Evolutionary conservation across 2,888 invertebrate species (phyloP).

Genomic region (Cybosia mesomella): DNA sequence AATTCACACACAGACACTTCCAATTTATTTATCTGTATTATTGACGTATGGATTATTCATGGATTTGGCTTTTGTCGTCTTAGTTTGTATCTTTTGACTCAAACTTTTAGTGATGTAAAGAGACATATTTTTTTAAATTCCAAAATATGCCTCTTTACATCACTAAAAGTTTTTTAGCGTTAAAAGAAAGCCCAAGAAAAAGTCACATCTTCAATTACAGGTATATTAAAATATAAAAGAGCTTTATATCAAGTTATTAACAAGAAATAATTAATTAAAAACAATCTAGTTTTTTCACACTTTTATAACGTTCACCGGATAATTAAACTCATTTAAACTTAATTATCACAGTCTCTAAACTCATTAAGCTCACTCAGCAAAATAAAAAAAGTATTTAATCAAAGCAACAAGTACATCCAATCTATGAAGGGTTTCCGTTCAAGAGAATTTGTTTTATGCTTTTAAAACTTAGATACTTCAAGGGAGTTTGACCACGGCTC

Average conservation of each 20-base stretch:
- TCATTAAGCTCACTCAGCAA: constrained; percentile 11
- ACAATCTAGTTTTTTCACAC: not conserved
- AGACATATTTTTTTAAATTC: too few species aligned
- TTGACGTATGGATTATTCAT: too few species aligned
- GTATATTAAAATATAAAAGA: not conserved
- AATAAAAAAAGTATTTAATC: constrained; percentile 21
- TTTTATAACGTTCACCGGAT: not conserved
- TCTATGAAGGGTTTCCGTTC: constrained; percentile 15
- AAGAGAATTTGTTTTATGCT: constrained; percentile 35
- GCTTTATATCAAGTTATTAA: not conserved
- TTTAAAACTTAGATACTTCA: constrained; percentile 39
- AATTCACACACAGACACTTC: too few species aligned
- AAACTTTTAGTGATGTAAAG: too few species aligned
- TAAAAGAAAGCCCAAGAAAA: too few species aligned
- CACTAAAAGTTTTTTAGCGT: too few species aligned
- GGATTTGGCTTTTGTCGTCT: too few species aligned
- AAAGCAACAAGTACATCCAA: constrained; percentile 31
- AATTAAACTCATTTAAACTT: constrained; percentile 1
- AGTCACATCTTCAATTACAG: not conserved
- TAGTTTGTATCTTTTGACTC: too few species aligned
- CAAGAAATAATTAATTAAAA: not conserved
- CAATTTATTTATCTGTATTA: too few species aligned
- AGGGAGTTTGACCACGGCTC: constrained; percentile 35
- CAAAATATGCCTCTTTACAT: too few species aligned
- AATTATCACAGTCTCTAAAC: constrained; percentile 8